Conservation (phyloP, 2,888 invertebrate species). For the Orchestes rusci region DNA sequence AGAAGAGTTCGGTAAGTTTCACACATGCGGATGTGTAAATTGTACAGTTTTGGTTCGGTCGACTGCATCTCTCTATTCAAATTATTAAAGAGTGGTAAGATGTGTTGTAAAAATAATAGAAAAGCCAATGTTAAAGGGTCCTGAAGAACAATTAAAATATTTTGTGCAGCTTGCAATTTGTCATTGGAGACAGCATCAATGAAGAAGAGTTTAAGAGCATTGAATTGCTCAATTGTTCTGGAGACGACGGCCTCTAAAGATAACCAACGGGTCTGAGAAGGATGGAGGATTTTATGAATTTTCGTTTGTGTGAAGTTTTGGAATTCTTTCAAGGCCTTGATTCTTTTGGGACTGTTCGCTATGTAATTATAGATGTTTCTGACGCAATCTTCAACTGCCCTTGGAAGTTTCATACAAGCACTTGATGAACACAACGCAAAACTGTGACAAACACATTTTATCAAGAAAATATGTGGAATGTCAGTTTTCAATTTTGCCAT, state of each 20-base stretch:
- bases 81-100: constrained; percentile 4
- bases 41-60: not conserved
- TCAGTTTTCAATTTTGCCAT: constrained; percentile 16
- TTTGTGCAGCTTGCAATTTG: not conserved
- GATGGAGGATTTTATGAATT: constrained; percentile 4
- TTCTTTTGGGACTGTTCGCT: not conserved
- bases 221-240: not conserved
- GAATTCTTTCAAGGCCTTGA: not conserved
- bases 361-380: constrained; percentile 2
- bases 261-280: constrained; percentile 1
- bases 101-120: constrained; percentile 2
- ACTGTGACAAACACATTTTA: constrained; percentile 32
- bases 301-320: not conserved
- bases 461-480: constrained; percentile 23
- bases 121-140: constrained; percentile 1
- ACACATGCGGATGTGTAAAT: not conserved
- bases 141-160: not conserved
- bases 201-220: not conserved
- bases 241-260: not conserved
- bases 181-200: not conserved
- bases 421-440: constrained; percentile 31
- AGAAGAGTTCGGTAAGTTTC: not conserved
- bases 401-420: constrained; percentile 30
- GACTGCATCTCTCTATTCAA: constrained; percentile 8
- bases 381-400: constrained; percentile 23